phyloP scores from a whole-genome alignment of 2,797 vertebrate species.

The Cossypha heuglini region DNA sequence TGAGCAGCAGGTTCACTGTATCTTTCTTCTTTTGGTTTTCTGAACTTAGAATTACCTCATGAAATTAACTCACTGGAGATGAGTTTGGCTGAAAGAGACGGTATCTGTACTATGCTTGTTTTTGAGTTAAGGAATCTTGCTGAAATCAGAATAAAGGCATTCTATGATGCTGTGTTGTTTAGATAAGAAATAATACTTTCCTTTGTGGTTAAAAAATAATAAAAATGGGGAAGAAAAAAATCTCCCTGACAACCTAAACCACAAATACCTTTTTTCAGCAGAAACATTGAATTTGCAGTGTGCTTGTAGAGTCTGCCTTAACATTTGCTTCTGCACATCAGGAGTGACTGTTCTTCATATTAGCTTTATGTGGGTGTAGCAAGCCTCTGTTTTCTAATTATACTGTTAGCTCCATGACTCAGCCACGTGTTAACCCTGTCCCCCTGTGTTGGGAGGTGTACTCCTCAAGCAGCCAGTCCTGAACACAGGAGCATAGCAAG shows the following conservation, averaged over 20 bases:
- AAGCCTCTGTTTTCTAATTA: background rate
- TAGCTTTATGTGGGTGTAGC: background rate
- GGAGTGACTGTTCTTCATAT: background rate
- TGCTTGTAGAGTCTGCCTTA: background rate
- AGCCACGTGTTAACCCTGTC: background rate
- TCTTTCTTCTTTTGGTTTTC: background rate
- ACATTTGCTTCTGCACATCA: background rate
- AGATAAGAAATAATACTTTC: background rate
- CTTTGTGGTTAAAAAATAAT: background rate
- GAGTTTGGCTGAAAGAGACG: background rate
- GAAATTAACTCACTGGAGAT: background rate
- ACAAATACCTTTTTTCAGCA: background rate
- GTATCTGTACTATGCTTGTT: background rate
- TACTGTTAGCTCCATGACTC: background rate
- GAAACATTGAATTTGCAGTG: background rate
- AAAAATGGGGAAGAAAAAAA: background rate
- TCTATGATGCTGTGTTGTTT: background rate
- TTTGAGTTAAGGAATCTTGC: background rate
- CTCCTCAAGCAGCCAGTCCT: background rate
- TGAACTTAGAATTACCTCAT: background rate
- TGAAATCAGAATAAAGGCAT: background rate
- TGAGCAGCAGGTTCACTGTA: background rate
- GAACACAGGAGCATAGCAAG: background rate
- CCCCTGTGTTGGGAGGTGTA: background rate
- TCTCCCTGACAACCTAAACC: background rate